Percentiles rank a stretch among this genome's conserved stretches.
Evolutionary conservation across 1,140 invertebrate genomes (phyloP).

Genomic region (Ips typographus): DNA sequence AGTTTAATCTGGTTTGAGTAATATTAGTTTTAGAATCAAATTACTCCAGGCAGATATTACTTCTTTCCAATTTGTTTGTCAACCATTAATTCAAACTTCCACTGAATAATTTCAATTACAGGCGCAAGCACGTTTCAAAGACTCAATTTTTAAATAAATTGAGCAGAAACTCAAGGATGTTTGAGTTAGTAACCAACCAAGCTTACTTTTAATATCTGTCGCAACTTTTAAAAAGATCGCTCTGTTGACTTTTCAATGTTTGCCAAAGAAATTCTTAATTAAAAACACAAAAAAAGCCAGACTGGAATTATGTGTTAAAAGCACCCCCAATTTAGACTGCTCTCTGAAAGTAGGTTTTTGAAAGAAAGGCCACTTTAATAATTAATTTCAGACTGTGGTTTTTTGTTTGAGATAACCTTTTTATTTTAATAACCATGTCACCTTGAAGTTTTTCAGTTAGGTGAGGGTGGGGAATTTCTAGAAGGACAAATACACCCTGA

Average conservation of each 20-base stretch:
- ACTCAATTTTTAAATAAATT: constrained; percentile 2
- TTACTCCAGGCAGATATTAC: neutral
- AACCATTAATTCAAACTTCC: neutral
- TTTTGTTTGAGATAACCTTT: no score
- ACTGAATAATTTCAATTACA: constrained; percentile 8
- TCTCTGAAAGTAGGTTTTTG: neutral
- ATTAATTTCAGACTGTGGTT: no score
- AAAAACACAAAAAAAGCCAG: neutral
- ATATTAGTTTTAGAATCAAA: no score
- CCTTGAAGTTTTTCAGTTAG: no score
- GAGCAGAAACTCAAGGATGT: neutral
- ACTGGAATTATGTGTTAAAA: neutral
- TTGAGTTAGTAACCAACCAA: neutral
- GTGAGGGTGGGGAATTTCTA: no score
- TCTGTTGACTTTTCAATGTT: neutral
- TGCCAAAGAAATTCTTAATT: constrained; percentile 3
- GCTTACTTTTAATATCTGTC: neutral
- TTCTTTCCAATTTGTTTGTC: neutral
- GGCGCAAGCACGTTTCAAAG: neutral
- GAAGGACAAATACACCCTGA: no score
- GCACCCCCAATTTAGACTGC: neutral
- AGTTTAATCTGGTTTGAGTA: no score
- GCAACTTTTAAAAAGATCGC: neutral
- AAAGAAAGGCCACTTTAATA: no score
- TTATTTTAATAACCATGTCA: no score